These are phyloP conservation scores for Copidosoma floridanum DNA, from an alignment of 1,140 invertebrate species.

Conservation along the genomic window DNA sequence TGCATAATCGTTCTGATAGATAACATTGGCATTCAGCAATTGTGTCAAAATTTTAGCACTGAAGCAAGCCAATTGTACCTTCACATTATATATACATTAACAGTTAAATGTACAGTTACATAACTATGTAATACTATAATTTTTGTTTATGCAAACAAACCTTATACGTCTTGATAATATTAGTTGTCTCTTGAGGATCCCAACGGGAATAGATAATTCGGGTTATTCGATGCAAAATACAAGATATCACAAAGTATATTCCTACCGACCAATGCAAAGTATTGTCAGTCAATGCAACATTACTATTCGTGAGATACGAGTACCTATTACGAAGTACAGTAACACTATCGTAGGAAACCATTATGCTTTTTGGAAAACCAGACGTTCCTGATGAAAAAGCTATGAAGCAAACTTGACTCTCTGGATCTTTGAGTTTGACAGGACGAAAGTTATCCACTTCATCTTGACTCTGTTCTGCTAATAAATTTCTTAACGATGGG, in stretches of 20 bases:
- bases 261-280: conserved; percentile 4
- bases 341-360: background rate
- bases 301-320: background rate
- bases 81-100: too few relatives aligned
- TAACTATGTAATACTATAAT: too few relatives aligned
- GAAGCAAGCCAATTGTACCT: too few relatives aligned
- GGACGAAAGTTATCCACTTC: conserved; percentile 9
- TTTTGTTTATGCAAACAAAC: too few relatives aligned
- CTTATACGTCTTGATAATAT: conserved; percentile 21
- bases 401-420: conserved; percentile 1
- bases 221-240: background rate
- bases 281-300: background rate
- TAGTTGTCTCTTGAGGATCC: conserved; percentile 4
- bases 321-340: background rate
- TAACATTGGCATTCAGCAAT: too few relatives aligned
- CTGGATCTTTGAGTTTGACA: background rate
- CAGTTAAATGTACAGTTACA: too few relatives aligned
- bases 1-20: too few relatives aligned
- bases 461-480: background rate
- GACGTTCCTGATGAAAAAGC: conserved; percentile 12
- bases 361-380: background rate
- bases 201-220: background rate
- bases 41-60: too few relatives aligned
- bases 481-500: background rate
- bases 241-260: background rate